phyloP scores from a whole-genome alignment of 2,113 vertebrate species.

The Chaenocephalus aceratus region DNA sequence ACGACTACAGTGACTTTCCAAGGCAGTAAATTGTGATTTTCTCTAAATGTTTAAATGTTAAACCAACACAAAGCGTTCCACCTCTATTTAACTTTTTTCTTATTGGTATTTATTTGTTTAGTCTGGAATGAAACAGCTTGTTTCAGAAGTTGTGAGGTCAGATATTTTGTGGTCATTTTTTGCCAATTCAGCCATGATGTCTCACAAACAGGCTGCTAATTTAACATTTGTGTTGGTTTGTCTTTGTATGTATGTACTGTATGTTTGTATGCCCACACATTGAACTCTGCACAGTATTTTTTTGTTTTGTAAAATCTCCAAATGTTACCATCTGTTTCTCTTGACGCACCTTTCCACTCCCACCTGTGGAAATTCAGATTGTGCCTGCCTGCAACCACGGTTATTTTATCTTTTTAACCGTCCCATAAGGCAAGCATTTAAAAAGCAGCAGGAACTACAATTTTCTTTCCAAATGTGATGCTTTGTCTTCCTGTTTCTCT shows the following conservation, averaged over 20 bases:
- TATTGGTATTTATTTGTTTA: conserved; percentile 66
- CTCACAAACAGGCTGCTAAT: conserved; percentile 14
- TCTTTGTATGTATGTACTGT: conserved; percentile 15
- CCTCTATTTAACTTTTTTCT: conserved; percentile 46
- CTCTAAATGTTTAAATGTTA: conserved; percentile 50
- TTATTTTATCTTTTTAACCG: neutral
- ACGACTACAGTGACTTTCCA: conserved; percentile 35
- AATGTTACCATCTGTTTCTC: conserved; percentile 2
- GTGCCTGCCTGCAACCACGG: neutral
- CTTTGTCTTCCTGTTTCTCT: neutral
- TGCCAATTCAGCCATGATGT: neutral
- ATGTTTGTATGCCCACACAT: conserved; percentile 1
- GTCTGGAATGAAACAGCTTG: conserved; percentile 21
- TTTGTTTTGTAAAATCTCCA: neutral
- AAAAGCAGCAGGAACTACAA: conserved; percentile 15
- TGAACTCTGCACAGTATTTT: neutral
- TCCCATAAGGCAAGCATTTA: neutral
- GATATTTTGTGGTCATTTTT: neutral
- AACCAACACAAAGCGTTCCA: conserved; percentile 40
- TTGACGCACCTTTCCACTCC: conserved; percentile 1
- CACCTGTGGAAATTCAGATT: neutral
- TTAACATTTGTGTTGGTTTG: conserved; percentile 12
- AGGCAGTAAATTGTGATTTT: conserved; percentile 49
- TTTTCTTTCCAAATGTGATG: neutral
- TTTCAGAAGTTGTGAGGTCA: conserved; percentile 13